Evolutionary conservation across 2,888 invertebrate species (phyloP).

Genomic region (Dendrolimus houi): DNA sequence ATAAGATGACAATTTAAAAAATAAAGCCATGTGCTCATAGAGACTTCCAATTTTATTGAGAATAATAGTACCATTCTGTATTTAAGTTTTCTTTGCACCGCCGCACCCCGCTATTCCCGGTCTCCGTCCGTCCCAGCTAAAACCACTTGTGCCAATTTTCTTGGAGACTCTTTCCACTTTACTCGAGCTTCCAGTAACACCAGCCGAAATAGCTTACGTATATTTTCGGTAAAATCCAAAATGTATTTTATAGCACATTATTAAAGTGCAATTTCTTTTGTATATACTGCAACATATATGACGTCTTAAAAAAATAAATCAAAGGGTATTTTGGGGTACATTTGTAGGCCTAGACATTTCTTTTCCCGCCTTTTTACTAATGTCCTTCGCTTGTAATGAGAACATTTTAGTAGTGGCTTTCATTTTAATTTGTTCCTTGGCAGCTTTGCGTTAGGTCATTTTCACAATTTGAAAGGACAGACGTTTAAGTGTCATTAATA

Average conservation of each 20-base stretch:
- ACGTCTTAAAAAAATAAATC: slow-evolving; percentile 15
- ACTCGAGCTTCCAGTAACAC: slow-evolving; percentile 54
- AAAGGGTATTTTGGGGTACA: slow-evolving; percentile 47
- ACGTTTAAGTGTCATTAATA: no score
- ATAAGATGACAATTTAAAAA: no score
- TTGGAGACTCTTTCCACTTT: slow-evolving; percentile 71
- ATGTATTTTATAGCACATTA: slow-evolving; percentile 23
- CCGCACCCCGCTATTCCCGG: slow-evolving; percentile 35
- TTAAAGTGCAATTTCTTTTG: slow-evolving; percentile 37
- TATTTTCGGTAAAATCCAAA: slow-evolving; percentile 29
- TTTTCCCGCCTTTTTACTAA: slow-evolving; percentile 59
- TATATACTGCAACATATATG: slow-evolving; percentile 8
- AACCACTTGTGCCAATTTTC: slow-evolving; percentile 77
- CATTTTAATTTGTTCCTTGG: slow-evolving; percentile 55
- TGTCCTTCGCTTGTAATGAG: slow-evolving; percentile 67
- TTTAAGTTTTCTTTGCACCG: slow-evolving; percentile 29
- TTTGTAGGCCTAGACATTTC: slow-evolving; percentile 62
- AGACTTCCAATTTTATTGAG: slow-evolving; percentile 2
- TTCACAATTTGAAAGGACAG: no score
- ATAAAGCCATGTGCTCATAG: slow-evolving; percentile 7
- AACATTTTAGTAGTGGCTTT: slow-evolving; percentile 55
- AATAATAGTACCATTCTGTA: slow-evolving; percentile 11
- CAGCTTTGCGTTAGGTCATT: slow-evolving; percentile 13
- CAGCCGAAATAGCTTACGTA: slow-evolving; percentile 41
- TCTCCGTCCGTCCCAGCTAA: slow-evolving; percentile 55